Evolutionary conservation across 2,888 invertebrate genomes (phyloP), one percentile per base, ranked within the genome.

Genomic region (Adelognathus sp.): DNA sequence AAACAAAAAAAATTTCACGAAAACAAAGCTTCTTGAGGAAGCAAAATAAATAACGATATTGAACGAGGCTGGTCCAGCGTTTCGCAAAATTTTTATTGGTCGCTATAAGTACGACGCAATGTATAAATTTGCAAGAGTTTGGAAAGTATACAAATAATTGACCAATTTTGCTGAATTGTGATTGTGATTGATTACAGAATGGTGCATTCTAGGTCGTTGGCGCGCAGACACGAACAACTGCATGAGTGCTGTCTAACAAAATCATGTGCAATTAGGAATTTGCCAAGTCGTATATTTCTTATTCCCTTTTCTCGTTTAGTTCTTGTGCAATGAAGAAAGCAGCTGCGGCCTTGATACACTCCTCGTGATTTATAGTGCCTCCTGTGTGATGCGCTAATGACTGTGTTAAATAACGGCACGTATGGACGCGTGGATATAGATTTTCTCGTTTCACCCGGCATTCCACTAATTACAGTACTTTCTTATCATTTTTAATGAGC

Each of bases 331-430:
- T 9, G 41, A 39, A 72, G 56, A 33, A 24, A 64, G 54, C 33
- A 44, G 31, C 31, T 39, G 41, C 41, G 16, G 33, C 18, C 44
- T 64, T 54, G 24, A 71, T 61, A 18, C 33, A 52, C 52, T 50
- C 50, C 56, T 31, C 29, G 24, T 33, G 36, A 70, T 56, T 69
- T 36, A 54, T 39, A 29, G 61, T 14, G 33, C 41, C 61, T 56
- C 39, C 46, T 29, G 6, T 50, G 31, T 46, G 50, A 70, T 39
- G 39, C 29, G 21, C 58, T 33, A 70, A 76, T 64, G 64, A 70
- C 27, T 69, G 67, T 63, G 58, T 70, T 58, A 39, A 76, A 70
- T 76, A 70, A 64, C 70, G 76, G 70, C 50, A 64, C 64, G 56
- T 6, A 54, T 5, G 31, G 58, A 5, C 14, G 39, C 11, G 24